Conservation (phyloP, 1,140 invertebrate species). For the Phortica variegata region DNA sequence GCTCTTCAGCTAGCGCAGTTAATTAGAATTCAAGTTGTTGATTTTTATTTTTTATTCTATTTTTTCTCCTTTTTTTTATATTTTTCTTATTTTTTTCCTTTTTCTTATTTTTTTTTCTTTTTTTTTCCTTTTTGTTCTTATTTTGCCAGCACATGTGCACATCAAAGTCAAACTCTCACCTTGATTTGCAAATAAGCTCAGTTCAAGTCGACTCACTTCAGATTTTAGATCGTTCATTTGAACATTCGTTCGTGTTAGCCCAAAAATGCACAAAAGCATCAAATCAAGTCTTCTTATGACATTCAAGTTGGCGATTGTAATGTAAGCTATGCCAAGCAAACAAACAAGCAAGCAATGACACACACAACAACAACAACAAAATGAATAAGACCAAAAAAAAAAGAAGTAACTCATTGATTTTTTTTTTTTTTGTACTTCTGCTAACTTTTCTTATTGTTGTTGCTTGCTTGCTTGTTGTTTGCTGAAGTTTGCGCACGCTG, state of each 20-base stretch:
- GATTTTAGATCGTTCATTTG: slow-evolving; percentile 22
- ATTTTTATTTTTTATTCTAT: neutral
- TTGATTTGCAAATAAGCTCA: slow-evolving; percentile 32
- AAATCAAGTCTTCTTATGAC: slow-evolving; percentile 43
- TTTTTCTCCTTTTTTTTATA: no score
- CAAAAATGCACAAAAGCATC: slow-evolving; percentile 35
- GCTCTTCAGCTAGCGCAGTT: slow-evolving; percentile 50
- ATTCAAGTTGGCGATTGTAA: no score
- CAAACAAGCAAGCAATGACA: neutral
- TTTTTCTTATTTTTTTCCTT: no score
- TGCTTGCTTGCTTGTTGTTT: no score
- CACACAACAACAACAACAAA: slow-evolving; percentile 20
- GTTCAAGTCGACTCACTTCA: slow-evolving; percentile 47
- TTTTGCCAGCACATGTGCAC: slow-evolving; percentile 28
- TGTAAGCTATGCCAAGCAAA: neutral
- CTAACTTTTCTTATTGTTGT: slow-evolving; percentile 16
- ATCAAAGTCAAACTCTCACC: neutral
- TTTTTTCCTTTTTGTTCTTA: slow-evolving; percentile 2
- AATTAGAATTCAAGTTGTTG: slow-evolving; percentile 39
- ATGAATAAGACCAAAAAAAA: neutral
- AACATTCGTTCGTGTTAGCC: slow-evolving; percentile 6
- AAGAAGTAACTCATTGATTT: neutral
- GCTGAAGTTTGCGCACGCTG: slow-evolving; percentile 8
- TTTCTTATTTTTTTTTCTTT: no score
- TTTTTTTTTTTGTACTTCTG: slow-evolving; percentile 11